phyloP scores from a whole-genome alignment of 2,888 invertebrate genomes.

The Andrena dorsata region DNA sequence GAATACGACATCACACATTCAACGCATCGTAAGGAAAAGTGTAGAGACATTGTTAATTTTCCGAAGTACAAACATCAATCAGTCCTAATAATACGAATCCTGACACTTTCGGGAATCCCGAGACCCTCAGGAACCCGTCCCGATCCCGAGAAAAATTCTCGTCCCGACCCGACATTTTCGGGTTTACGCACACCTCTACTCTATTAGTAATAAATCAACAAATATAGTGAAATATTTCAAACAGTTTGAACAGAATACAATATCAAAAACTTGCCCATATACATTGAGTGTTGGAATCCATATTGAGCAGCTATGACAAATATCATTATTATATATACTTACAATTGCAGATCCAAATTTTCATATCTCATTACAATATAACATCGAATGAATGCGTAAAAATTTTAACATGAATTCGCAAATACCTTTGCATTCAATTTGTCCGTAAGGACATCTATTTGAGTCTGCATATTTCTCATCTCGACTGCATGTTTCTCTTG shows the following conservation, averaged over 20 bases:
- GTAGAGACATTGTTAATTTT: too few relatives aligned
- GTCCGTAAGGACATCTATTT: conserved; percentile 83
- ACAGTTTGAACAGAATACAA: conserved; percentile 25
- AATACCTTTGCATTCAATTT: conserved; percentile 82
- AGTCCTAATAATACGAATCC: too few relatives aligned
- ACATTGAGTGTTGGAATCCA: conserved; percentile 71
- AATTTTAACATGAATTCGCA: not conserved
- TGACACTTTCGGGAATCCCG: too few relatives aligned
- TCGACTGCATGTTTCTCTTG: conserved; percentile 86
- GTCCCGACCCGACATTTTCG: too few relatives aligned
- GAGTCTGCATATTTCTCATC: conserved; percentile 85
- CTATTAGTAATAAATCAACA: not conserved
- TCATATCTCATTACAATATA: not conserved
- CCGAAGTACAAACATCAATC: too few relatives aligned
- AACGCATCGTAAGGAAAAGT: too few relatives aligned
- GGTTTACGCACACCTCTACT: too few relatives aligned
- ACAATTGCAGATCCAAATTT: conserved; percentile 10
- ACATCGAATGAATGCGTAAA: not conserved
- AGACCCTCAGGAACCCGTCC: too few relatives aligned
- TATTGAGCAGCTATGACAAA: conserved; percentile 72
- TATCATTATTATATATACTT: conserved; percentile 47
- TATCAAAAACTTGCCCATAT: conserved; percentile 74
- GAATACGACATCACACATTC: too few relatives aligned
- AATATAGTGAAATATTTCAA: not conserved
- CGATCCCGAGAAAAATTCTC: too few relatives aligned